phyloP scores from a whole-genome alignment of 1,140 invertebrate species.

The Micrasema minimum region DNA sequence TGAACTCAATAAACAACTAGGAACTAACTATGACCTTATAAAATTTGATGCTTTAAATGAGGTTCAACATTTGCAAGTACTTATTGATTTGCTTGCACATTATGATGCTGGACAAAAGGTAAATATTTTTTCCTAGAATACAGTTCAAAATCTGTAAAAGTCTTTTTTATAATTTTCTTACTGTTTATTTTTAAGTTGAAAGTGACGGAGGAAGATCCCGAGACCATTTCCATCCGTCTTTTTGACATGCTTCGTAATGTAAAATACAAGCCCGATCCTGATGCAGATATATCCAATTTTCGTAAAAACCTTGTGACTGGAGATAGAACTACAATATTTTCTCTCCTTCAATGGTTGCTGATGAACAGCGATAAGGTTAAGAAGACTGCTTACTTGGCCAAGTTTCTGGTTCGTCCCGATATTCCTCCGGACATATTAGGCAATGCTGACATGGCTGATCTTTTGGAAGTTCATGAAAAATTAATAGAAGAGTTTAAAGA shows the following conservation, averaged over 20 bases:
- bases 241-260: constrained; percentile 65
- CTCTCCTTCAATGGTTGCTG: constrained; percentile 84
- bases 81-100: constrained; percentile 63
- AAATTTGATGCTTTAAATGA: constrained; percentile 84
- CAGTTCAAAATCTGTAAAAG: not conserved
- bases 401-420: constrained; percentile 69
- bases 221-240: constrained; percentile 60
- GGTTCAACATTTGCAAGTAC: constrained; percentile 79
- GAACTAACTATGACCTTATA: constrained; percentile 84
- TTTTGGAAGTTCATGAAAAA: constrained; percentile 80
- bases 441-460: constrained; percentile 79
- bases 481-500: constrained; percentile 87
- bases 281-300: constrained; percentile 65
- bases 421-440: constrained; percentile 82
- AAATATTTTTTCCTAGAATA: constrained; percentile 31
- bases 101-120: constrained; percentile 65
- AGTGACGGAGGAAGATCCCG: constrained; percentile 62
- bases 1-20: constrained; percentile 80
- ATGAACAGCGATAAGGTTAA: constrained; percentile 76
- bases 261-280: constrained; percentile 63
- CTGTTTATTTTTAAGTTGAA: constrained; percentile 58
- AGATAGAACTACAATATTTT: constrained; percentile 79
- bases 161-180: constrained; percentile 23
- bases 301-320: constrained; percentile 79
- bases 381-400: constrained; percentile 84